phyloP scores from a whole-genome alignment of 2,797 vertebrate species.

The Chromis chromis region DNA sequence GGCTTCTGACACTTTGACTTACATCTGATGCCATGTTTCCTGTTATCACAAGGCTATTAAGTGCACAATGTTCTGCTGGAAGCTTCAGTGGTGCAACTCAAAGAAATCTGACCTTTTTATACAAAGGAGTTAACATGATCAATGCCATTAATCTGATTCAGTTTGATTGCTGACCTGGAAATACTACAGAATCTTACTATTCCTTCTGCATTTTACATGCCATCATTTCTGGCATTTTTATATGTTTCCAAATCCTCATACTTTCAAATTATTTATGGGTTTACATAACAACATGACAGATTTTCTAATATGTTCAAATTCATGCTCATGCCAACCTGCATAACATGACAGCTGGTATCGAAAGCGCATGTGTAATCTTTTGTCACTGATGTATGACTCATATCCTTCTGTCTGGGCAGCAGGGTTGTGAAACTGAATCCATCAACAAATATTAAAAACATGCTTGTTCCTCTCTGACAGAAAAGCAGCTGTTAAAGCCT shows the following conservation, averaged over 20 bases:
- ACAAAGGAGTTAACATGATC: too few relatives aligned
- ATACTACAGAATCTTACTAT: background rate
- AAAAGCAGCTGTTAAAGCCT: constrained; percentile 33
- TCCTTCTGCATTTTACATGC: background rate
- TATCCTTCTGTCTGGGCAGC: constrained; percentile 34
- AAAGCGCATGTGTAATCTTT: constrained; percentile 32
- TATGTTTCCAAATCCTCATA: background rate
- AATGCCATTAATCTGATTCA: background rate
- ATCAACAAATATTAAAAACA: constrained; percentile 54
- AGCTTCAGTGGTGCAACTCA: too few relatives aligned
- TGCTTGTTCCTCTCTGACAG: constrained; percentile 40
- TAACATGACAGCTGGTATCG: constrained; percentile 18
- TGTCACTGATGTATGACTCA: constrained; percentile 54
- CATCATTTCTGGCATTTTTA: background rate
- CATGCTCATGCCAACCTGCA: background rate
- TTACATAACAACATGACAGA: constrained; percentile 3
- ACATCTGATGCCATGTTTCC: too few relatives aligned
- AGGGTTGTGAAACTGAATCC: constrained; percentile 60
- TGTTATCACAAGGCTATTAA: too few relatives aligned
- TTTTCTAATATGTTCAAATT: background rate
- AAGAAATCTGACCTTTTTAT: too few relatives aligned
- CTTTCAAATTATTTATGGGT: background rate
- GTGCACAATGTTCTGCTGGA: too few relatives aligned
- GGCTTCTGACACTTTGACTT: too few relatives aligned
- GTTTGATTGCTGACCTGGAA: background rate